Evolutionary conservation across 1,140 invertebrate genomes (phyloP).

Genomic region (Calycopis cecrops): DNA sequence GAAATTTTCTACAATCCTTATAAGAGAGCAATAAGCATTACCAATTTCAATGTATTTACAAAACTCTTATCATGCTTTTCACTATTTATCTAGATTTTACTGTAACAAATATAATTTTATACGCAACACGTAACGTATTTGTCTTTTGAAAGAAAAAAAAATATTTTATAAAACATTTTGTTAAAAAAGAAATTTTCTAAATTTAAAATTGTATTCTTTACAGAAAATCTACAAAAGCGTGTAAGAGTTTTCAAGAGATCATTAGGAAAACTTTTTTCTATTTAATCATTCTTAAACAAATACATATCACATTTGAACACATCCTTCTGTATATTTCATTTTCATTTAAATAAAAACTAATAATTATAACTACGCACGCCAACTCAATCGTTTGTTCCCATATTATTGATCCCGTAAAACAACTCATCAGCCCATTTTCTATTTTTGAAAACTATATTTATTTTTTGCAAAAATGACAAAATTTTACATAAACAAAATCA

Average conservation of each 20-base stretch:
- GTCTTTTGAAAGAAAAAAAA: not conserved
- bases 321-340: conserved; percentile 59
- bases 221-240: conserved; percentile 29
- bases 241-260: conserved; percentile 71
- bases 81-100: conserved; percentile 15
- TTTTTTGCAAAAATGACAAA: not conserved
- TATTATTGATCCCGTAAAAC: conserved; percentile 41
- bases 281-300: conserved; percentile 66
- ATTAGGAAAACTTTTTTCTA: conserved; percentile 68
- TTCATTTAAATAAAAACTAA: conserved; percentile 49
- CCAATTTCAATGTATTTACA: too few species aligned
- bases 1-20: too few species aligned
- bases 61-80: conserved; percentile 59
- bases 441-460: not conserved
- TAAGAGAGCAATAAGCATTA: too few species aligned
- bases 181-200: not conserved
- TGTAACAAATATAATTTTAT: conserved; percentile 18
- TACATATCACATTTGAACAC: conserved; percentile 74
- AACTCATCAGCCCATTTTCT: conserved; percentile 20
- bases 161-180: not conserved
- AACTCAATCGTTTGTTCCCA: conserved; percentile 45
- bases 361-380: conserved; percentile 34
- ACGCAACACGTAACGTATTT: not conserved
- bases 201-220: conserved; percentile 14
- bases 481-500: not conserved